phyloP scores from a whole-genome alignment of 2,888 invertebrate genomes.

The Epsilonema sp. region DNA sequence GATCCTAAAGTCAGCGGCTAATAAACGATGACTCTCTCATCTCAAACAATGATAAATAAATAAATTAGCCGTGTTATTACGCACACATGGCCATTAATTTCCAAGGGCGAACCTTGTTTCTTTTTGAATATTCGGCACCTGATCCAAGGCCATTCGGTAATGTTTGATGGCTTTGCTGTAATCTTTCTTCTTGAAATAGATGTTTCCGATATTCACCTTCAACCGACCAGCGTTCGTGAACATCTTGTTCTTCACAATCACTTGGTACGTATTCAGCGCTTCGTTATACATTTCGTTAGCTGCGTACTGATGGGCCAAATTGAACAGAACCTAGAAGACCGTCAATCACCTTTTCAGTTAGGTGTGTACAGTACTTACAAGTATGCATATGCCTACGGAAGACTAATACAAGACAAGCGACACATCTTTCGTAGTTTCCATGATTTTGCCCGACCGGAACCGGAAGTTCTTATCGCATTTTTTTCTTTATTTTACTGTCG shows the following conservation, averaged over 20 bases:
- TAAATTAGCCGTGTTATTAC: too few species aligned
- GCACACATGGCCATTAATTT: too few species aligned
- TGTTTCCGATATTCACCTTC: slow-evolving; percentile 94
- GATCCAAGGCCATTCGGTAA: slow-evolving; percentile 95
- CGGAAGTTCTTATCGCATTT: too few species aligned
- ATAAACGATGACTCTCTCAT: too few species aligned
- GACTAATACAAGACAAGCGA: too few species aligned
- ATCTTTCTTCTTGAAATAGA: slow-evolving; percentile 74
- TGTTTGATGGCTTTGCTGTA: slow-evolving; percentile 86
- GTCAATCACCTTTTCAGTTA: background rate
- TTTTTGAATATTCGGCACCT: slow-evolving; percentile 70
- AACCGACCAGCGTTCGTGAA: slow-evolving; percentile 73
- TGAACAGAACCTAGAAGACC: slow-evolving; percentile 60
- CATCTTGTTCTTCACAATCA: slow-evolving; percentile 69
- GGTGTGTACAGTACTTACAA: too few species aligned
- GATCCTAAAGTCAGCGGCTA: slow-evolving; percentile 51
- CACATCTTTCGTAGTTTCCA: too few species aligned
- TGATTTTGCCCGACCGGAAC: too few species aligned
- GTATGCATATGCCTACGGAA: background rate
- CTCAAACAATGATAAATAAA: too few species aligned
- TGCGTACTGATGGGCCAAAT: slow-evolving; percentile 80
- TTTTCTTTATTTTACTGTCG: too few species aligned
- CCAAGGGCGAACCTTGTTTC: slow-evolving; percentile 61
- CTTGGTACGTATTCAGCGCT: slow-evolving; percentile 80
- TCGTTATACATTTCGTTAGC: slow-evolving; percentile 84